Percentiles rank a stretch among this genome's conserved stretches.
phyloP scores from a whole-genome alignment of 2,888 invertebrate genomes.

The Crematogaster levior region DNA sequence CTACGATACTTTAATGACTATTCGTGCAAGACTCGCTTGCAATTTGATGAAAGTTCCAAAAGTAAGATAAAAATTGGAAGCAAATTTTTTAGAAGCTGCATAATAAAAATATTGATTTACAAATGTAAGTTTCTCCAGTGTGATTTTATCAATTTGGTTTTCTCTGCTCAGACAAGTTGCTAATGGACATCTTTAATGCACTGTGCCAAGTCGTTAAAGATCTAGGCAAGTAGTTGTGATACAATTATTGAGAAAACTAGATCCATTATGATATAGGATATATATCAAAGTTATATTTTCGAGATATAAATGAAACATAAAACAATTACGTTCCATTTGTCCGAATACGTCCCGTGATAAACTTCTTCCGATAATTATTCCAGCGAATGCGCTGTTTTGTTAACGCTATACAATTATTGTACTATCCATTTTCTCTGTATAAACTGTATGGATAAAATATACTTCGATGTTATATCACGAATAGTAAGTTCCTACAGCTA shows the following conservation, averaged over 20 bases:
- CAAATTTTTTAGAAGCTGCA: not conserved
- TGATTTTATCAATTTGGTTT: not conserved
- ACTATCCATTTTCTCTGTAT: constrained; percentile 77
- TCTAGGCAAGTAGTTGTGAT: constrained; percentile 48
- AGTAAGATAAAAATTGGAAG: constrained; percentile 28
- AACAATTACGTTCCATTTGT: constrained; percentile 40
- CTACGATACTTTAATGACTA: constrained; percentile 20
- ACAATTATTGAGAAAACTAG: constrained; percentile 23
- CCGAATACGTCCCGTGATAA: constrained; percentile 58
- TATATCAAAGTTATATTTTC: constrained; percentile 42
- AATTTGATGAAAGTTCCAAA: constrained; percentile 38
- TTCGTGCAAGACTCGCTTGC: constrained; percentile 28
- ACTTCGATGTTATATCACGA: constrained; percentile 74
- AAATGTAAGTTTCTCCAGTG: not conserved
- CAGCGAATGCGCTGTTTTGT: constrained; percentile 62
- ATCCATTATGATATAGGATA: constrained; percentile 11
- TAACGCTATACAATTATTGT: constrained; percentile 71
- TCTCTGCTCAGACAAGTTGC: constrained; percentile 12
- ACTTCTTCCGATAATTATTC: constrained; percentile 71
- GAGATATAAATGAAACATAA: constrained; percentile 38
- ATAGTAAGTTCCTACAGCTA: constrained; percentile 27
- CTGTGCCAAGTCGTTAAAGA: constrained; percentile 47
- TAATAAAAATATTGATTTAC: constrained; percentile 6
- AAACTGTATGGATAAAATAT: constrained; percentile 75
- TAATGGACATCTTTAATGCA: constrained; percentile 28